Conservation (phyloP, 2,888 invertebrate genomes). For the Drosophila neutralis region DNA sequence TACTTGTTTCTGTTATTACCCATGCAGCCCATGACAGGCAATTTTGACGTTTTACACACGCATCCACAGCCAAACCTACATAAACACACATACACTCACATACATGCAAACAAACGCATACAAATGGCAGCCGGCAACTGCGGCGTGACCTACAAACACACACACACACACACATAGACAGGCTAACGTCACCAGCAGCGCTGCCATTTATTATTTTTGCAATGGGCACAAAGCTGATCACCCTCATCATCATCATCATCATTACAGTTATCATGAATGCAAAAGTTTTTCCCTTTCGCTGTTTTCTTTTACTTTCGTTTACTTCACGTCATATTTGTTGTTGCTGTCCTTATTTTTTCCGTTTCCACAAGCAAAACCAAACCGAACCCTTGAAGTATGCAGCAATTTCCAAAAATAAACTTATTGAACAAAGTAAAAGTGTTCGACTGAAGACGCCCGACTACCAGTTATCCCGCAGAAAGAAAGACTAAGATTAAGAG, state of each 20-base stretch:
- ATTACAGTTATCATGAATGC: constrained; percentile 33
- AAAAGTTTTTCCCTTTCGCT: constrained; percentile 31
- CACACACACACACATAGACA: constrained; percentile 7
- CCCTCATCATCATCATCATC: constrained; percentile 40
- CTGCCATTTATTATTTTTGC: constrained; percentile 64
- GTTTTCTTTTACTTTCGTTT: constrained; percentile 12
- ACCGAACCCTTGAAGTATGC: constrained; percentile 70
- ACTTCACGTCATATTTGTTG: constrained; percentile 29
- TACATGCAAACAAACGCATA: constrained; percentile 41
- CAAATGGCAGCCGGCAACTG: constrained; percentile 49
- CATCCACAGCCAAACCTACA: constrained; percentile 21
- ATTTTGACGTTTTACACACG: constrained; percentile 55
- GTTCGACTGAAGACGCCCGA: neutral
- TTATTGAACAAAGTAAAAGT: constrained; percentile 29
- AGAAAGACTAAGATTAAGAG: neutral
- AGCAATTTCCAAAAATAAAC: constrained; percentile 74
- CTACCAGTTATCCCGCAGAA: neutral
- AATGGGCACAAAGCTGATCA: constrained; percentile 50
- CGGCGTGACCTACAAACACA: constrained; percentile 51
- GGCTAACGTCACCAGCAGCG: constrained; percentile 38
- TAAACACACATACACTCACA: neutral
- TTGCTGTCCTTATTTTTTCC: constrained; percentile 28
- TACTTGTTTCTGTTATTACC: constrained; percentile 57
- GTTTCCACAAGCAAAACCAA: constrained; percentile 22
- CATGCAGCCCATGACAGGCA: constrained; percentile 61